Evolutionary conservation across 2,888 invertebrate genomes (phyloP), one percentile per base, ranked within the genome.

Genomic region (Sinotaia quadrata): DNA sequence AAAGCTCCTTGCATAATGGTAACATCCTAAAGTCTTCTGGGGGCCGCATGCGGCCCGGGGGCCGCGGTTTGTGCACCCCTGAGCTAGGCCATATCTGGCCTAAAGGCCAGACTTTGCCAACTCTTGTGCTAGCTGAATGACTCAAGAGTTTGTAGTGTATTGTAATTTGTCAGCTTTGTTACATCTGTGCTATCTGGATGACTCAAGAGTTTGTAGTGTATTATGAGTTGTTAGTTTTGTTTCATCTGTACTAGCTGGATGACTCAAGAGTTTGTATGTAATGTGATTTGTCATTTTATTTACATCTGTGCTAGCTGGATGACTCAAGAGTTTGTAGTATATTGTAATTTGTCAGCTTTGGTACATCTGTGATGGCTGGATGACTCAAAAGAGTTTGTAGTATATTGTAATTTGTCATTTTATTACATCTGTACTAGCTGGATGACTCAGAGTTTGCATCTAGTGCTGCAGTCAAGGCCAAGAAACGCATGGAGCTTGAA

Each of bases 371-470:
- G 41, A 41, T 1, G n/a, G 41, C 15, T 18, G 41, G 3, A 41
- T 2, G 41, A 12, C 15, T n/a, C 15, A n/a, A 41, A 41, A 3
- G 41, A 41, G 1, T 12, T 1, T 41, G 41, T 41, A 41, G n/a
- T 41, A 3, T 41, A n/a, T 41, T 27, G 1, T 24, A 24, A 44
- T 29, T 41, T 41, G 4, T 41, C 27, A 29, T 31, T 27, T 10
- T 34, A 36, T 73, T 41, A 41, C 41, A 18, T 47, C 12, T 18
- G 7, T 47, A 24, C 8, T 91, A 95, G 91, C 90, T 98, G 79
- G 97, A 97, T 88, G 97, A 97, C 85, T 91, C 95, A 0, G 97
- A 97, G 85, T 93, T 95, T 73, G 93, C 95, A 0, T 91, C 95
- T 31, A 91, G 93, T 0, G 91, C 94, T 36, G 96, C 96, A 0